Evolutionary conservation across 2,113 vertebrate species (phyloP), one percentile per base, ranked within the genome.

Genomic region (Dermatemys mawii): DNA sequence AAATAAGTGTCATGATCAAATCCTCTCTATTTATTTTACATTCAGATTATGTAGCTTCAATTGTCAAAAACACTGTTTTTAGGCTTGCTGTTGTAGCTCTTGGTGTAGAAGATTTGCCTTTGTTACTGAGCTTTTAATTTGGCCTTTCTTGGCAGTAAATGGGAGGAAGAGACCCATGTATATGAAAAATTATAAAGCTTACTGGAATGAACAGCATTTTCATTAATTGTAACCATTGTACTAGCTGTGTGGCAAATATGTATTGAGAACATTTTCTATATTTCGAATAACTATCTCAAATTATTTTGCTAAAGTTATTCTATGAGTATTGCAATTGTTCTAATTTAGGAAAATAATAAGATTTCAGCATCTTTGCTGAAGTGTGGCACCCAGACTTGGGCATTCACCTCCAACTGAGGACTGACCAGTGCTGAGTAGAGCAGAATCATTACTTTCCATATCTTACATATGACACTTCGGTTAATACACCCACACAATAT

Each of bases 31-130:
- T n/a, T 67, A 21, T 84, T 95, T 82, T 88, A 54, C 78, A 32
- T 86, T 81, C 11, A 83, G 41, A 86, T 86, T 93, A 24, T 50
- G 26, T 51, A 54, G 85, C 81, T 88, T 24, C 8, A 22, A 13
- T 0, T 0, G 32, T 75, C 38, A 63, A 3, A 86, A 84, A 67
- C 26, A 44, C 2, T 1, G 1, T 49, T 89, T 80, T 54, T 41
- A 86, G 51, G 53, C 32, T 60, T 54, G 78, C 29, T 60, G 29
- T 79, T 89, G 14, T 44, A 38, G n/a, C 32, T 75, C n/a, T 94
- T 91, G 76, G 38, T 8, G 79, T 90, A 29, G 54, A 50, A 88
- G 90, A 90, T 92, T 11, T 85, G 17, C 16, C 76, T 10, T 11
- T 60, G 2, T 78, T 11, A 5, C 38, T 46, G 90, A 19, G 32